Conservation (phyloP, 2,888 invertebrate species). For the Platycheirus rosarum region DNA sequence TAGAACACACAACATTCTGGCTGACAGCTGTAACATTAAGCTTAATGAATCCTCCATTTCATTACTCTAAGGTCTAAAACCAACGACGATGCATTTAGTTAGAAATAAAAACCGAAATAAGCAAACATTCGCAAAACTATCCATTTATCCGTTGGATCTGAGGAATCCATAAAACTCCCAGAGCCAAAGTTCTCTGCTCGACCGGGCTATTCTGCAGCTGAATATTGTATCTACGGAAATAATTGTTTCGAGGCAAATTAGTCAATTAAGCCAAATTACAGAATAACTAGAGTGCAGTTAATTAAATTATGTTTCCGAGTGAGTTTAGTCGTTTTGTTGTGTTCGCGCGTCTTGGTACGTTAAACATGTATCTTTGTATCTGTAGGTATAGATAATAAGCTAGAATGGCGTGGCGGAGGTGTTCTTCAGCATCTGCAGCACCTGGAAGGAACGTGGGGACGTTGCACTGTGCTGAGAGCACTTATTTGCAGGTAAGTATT, state of each 20-base stretch:
- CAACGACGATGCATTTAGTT: conserved; percentile 2
- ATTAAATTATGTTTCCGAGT: conserved; percentile 62
- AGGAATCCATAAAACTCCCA: conserved; percentile 6
- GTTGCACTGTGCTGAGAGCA: background rate
- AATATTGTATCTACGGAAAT: conserved; percentile 46
- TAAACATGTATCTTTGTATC: background rate
- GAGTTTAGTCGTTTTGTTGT: conserved; percentile 32
- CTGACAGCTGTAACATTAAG: conserved; percentile 34
- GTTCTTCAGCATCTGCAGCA: too few species aligned
- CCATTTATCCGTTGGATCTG: background rate
- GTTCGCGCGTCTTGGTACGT: conserved; percentile 24
- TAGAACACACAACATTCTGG: conserved; percentile 28
- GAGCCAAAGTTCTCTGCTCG: background rate
- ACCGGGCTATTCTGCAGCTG: conserved; percentile 8
- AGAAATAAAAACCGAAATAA: background rate
- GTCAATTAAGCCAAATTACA: conserved; percentile 69
- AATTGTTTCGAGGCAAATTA: conserved; percentile 69
- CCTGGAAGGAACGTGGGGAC: too few species aligned
- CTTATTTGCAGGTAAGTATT: background rate
- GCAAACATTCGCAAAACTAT: conserved; percentile 8
- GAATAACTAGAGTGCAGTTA: conserved; percentile 66
- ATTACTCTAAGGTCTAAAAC: background rate
- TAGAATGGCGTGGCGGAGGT: background rate
- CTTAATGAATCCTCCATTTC: conserved; percentile 35
- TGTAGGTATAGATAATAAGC: background rate